Conservation (phyloP, 2,888 invertebrate genomes). For the Pollenia griseotomentosa region DNA sequence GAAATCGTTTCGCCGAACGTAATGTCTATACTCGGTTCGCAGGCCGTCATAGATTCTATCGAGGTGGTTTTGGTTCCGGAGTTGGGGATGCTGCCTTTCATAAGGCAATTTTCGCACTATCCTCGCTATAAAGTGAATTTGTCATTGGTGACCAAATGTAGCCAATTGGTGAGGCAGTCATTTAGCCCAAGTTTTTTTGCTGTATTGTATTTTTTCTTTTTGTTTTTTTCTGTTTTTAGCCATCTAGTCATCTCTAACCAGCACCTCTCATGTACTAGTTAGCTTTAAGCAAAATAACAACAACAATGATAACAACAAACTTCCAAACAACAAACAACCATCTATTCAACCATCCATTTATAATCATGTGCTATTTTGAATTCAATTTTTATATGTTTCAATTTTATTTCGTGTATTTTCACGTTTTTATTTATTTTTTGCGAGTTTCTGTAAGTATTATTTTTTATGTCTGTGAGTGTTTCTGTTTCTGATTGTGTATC, state of each 20-base stretch:
- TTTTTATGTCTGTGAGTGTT: not conserved
- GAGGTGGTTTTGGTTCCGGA: too few relatives aligned
- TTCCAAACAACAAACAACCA: not conserved
- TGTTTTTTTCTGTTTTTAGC: not conserved
- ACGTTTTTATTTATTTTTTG: slow-evolving; percentile 44
- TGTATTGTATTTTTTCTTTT: not conserved
- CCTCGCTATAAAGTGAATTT: not conserved
- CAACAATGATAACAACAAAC: slow-evolving; percentile 5
- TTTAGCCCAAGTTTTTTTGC: not conserved
- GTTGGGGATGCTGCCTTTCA: too few relatives aligned
- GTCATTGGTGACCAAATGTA: not conserved
- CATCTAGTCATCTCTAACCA: slow-evolving; percentile 1
- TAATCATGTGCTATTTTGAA: slow-evolving; percentile 66
- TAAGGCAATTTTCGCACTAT: not conserved
- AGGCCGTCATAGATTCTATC: too few relatives aligned
- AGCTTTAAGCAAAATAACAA: slow-evolving; percentile 20
- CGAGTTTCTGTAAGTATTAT: slow-evolving; percentile 47
- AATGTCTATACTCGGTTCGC: too few relatives aligned
- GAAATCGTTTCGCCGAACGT: too few relatives aligned
- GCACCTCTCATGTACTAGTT: slow-evolving; percentile 5
- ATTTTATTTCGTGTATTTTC: slow-evolving; percentile 51
- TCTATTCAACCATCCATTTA: slow-evolving; percentile 36
- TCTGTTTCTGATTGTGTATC: not conserved
- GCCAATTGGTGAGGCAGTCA: not conserved
- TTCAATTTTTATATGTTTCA: slow-evolving; percentile 63